Evolutionary conservation across 1,140 invertebrate genomes (phyloP).

Genomic region (Dufourea novaeangliae): DNA sequence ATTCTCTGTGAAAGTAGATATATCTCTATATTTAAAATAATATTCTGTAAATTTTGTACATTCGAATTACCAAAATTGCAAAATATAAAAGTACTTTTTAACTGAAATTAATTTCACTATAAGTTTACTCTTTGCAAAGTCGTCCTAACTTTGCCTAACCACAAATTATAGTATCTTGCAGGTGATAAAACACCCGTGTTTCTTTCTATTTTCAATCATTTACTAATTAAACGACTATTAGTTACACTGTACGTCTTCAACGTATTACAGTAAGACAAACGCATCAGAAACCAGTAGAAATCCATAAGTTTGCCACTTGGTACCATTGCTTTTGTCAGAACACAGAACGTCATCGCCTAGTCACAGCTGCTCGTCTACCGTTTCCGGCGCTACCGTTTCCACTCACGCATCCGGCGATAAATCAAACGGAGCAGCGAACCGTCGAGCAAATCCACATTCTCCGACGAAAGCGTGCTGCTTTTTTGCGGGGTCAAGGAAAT

Average conservation of each 20-base stretch:
- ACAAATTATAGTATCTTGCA: not conserved
- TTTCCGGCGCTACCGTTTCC: not conserved
- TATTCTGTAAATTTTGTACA: slow-evolving; percentile 7
- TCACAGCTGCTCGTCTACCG: slow-evolving; percentile 1
- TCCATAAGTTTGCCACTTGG: not conserved
- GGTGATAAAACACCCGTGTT: too few species aligned
- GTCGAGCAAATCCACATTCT: not conserved
- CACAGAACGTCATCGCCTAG: not conserved
- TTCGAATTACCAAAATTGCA: not conserved
- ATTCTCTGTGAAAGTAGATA: not conserved
- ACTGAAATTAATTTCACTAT: not conserved
- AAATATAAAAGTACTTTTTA: slow-evolving; percentile 3
- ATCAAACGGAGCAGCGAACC: not conserved
- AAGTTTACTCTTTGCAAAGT: too few species aligned
- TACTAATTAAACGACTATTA: too few species aligned
- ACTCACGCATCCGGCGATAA: slow-evolving; percentile 7
- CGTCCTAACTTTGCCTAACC: not conserved
- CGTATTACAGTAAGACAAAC: not conserved
- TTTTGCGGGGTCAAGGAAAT: not conserved
- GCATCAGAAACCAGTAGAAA: not conserved
- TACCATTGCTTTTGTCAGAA: not conserved
- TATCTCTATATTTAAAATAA: not conserved
- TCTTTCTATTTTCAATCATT: too few species aligned
- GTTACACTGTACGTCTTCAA: too few species aligned
- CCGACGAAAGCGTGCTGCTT: not conserved